Evolutionary conservation across 1,140 invertebrate species (phyloP), one percentile per base, ranked within the genome.

Genomic region (Bombus terrestris): DNA sequence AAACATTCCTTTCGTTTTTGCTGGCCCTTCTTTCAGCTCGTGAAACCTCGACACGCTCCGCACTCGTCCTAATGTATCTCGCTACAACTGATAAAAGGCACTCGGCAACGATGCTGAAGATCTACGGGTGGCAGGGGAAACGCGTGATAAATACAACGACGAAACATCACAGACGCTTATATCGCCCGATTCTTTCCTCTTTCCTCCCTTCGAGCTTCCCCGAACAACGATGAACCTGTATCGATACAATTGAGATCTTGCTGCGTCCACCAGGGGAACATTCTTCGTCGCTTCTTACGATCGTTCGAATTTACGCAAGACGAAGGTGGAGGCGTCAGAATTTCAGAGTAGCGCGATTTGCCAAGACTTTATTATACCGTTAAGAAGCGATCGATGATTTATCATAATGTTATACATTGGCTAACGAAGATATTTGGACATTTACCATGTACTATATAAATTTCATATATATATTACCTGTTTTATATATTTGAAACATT

Each of bases 1-100:
- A 68, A 25, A 73, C 79, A 41, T 73, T 72, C n/a, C 39, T 73
- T 73, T 73, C 47, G 80, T 59, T 73, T 72, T 72, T 81, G 39
- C 39, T 28, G 2, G 35, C n/a, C 22, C 15, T 22, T 64, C 9
- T 32, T 35, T 68, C 18, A 12, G 15, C 22, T 37, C 8, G 6
- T 15, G 25, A n/a, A 28, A 37, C 15, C 53, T 75, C 25, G 35
- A 25, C 32, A 35, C 10, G 10, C 22, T 35, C 18, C 15, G 71
- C 28, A 28, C 9, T 28, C 25, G 1, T 35, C 15, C 62, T 43
- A 47, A 68, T 79, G n/a, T 35, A 28, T 47, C 32, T 80, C 32
- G 13, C 32, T 12, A 9, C 12, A 13, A 32, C 9, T 68, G 32
- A 53, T 25, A 37, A 80, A 80, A 35, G 25, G 37, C 13, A 68